These are phyloP conservation scores for Tamandua tetradactyla DNA, from an alignment of 2,797 vertebrate species.

Conservation along the genomic window DNA sequence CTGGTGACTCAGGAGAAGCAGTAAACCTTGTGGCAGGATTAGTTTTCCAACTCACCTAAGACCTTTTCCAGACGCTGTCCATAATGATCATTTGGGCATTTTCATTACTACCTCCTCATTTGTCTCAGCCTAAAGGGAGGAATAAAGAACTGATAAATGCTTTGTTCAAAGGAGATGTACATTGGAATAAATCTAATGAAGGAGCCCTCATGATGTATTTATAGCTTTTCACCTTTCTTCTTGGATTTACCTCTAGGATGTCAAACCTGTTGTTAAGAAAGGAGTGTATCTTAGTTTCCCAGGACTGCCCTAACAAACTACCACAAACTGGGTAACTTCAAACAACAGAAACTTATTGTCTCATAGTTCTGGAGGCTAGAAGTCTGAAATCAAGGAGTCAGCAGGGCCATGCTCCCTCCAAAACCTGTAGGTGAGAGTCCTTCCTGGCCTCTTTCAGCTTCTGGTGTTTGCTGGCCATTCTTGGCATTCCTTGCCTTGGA, in stretches of 20 bases:
- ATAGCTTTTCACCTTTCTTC: neutral
- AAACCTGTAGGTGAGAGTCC: too few relatives aligned
- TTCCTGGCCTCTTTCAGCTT: too few relatives aligned
- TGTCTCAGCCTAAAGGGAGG: neutral
- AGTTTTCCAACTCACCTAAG: neutral
- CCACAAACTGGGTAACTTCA: too few relatives aligned
- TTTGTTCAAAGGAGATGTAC: neutral
- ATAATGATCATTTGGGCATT: neutral
- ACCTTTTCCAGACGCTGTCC: neutral
- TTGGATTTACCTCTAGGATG: neutral
- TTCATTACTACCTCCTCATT: neutral
- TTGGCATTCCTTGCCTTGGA: too few relatives aligned
- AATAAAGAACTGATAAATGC: neutral
- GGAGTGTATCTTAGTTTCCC: neutral
- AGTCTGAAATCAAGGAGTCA: too few relatives aligned
- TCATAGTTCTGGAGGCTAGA: too few relatives aligned
- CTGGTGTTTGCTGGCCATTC: too few relatives aligned
- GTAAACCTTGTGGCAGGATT: neutral
- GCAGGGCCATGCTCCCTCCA: too few relatives aligned
- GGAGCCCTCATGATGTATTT: neutral
- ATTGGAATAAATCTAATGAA: neutral
- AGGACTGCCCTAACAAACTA: too few relatives aligned
- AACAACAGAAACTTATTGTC: too few relatives aligned
- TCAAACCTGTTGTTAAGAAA: neutral
- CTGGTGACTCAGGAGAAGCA: constrained; percentile 54